Evolutionary conservation across 1,140 invertebrate genomes (phyloP), one percentile per base, ranked within the genome.

Genomic region (Galendromus occidentalis): DNA sequence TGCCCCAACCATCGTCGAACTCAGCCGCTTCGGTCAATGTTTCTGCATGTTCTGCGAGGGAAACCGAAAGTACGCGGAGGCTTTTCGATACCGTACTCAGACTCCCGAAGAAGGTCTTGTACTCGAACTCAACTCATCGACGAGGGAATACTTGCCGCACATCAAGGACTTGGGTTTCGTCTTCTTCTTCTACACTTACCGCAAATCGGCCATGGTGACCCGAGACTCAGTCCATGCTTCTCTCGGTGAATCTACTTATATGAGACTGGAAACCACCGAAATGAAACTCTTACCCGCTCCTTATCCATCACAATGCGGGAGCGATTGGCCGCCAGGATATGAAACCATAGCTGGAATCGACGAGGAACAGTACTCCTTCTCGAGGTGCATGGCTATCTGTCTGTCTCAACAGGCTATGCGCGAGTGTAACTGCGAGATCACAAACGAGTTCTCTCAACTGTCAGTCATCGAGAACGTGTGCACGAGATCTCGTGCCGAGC

Each of bases 21-120:
- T 47, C 18, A 20, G 7, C 45, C 45, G 45, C 4, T 47, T 6
- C 45, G 45, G 45, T 6, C 4, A 14, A 20, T 47, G 45, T 47
- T 47, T 47, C 45, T 47, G 45, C 45, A 47, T 47, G 45, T 47
- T 47, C 45, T 47, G 45, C 45, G 45, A 14, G 18, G 45, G 9
- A 39, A 9, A 7, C 28, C 45, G 45, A 22, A 47, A 47, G 7
- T 20, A 47, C 18, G 28, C 4, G 4, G 45, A 47, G 7, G 45
- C 45, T 4, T 14, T 20, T 14, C 4, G 14, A 28, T 6, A 7
- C 14, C 18, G 18, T 4, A 47, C 45, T 4, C 5, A 4, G 18
- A 14, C 4, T 5, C 45, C 45, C 45, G 14, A 5, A 7, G 5
- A 28, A 47, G 4, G 4, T 14, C 18, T 47, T 22, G 45, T 47